Base-by-base conservation (phyloP, 2,113 vertebrate genomes). In the Drymodes brunneopygia region DNA sequence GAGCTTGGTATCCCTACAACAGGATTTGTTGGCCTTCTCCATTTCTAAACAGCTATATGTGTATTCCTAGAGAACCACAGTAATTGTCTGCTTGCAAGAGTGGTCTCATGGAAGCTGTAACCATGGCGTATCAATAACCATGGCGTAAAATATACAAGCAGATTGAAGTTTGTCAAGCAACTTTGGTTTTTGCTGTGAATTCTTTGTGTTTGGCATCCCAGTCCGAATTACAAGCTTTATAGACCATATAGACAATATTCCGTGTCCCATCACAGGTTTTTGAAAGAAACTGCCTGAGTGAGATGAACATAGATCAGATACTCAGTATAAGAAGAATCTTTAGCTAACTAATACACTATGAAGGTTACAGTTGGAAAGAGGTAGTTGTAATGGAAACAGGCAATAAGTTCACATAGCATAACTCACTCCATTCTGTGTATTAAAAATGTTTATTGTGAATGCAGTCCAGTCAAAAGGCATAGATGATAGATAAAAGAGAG, bases 71-170 rank as follows among this genome's bases (percentile, higher is more conserved):
- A 83, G 44, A 71, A 22, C 40, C 29, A 20, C 3, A 44, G 15
- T 48, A 40, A 45, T 71, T 67, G 5, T 48, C 6, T 29, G 13
- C n/a, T 33, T 50, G 15, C 25, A 36, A 7, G 22, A 64, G 20
- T 67, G 18, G 21, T 31, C 28, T 50, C 11, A 7, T 48, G 44
- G 57, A 48, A 91, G 13, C 45, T 31, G 15, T 61, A 47, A 36
- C 11, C 5, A 9, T 7, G 2, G 2, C 6, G 7, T 40, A 22
- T 33, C 11, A 11, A n/a, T n/a, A n/a, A n/a, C n/a, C n/a, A n/a
- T n/a, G n/a, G n/a, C n/a, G n/a, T 80, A 25, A 54, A 40, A 45
- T 60, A 28, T 0, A 53, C 7, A 53, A 73, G 36, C 20, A 38
- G 42, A 57, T 58, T 42, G 4, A 69, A 15, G 2, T 79, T 88